Base-by-base conservation (phyloP, 2,888 invertebrate species). In the Tenthredo livida region DNA sequence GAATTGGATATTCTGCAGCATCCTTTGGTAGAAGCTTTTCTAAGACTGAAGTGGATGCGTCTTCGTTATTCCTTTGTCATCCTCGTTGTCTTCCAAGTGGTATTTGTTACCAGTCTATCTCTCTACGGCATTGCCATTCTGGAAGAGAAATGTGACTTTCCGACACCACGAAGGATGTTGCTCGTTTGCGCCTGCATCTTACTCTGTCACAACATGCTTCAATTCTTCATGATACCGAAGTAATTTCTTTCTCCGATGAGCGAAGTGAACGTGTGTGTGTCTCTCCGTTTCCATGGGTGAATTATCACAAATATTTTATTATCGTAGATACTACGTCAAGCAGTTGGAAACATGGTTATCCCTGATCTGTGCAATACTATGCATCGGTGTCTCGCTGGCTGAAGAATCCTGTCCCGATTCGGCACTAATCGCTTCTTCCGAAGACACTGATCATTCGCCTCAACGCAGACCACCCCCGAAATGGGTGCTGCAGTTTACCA, bases 41-140 rank as follows among this genome's bases (percentile, higher is more conserved):
- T 94, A 43, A 91, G 91, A 37, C 89, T 95, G 40, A 95, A 95
- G 90, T 95, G 95, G 95, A 88, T 92, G 21, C 93, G 92, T 87
- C 93, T 95, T 37, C 91, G 94, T 73, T 90, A 91, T 73, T 94
- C 94, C 86, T 95, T 95, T 88, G 93, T 93, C 84, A 87, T 93
- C 37, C 90, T 94, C 80, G 91, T 94, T 9, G 86, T 89, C 29
- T 88, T 93, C 25, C 94, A 94, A 85, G 87, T 92, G 1, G 86
- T 92, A 12, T 94, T 94, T 86, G 94, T 94, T 25, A 85, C 91
- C 1, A 93, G 93, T 12, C 88, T 94, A 58, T 94, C 94, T 2
- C 84, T 89, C 17, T 94, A 93, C 86, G 91, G 89, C 3, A 85
- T 89, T 75, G 83, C 90, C 5, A 83, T 89, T 17, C 73, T 86